These are phyloP conservation scores for Indicator indicator DNA, from an alignment of 2,113 vertebrate genomes.

Conservation along the genomic window DNA sequence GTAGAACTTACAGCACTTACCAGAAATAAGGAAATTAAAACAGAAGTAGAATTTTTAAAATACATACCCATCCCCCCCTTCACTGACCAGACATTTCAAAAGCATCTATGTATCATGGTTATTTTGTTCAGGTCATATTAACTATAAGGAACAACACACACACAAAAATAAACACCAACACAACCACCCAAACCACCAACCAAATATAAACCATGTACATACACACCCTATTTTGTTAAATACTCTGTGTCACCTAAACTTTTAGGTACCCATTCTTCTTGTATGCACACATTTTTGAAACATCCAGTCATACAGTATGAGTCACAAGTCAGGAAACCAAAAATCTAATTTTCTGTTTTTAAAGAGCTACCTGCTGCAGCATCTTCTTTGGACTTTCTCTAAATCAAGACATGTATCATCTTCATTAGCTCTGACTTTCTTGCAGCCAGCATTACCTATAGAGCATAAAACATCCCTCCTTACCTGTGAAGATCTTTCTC, in stretches of 20 bases:
- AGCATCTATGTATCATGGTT: background rate
- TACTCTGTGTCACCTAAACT: background rate
- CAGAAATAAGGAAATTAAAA: background rate
- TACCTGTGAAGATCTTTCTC: background rate
- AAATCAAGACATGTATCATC: background rate
- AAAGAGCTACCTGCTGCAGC: background rate
- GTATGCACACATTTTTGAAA: constrained; percentile 9
- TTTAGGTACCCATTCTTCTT: constrained; percentile 14
- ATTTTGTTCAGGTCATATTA: background rate
- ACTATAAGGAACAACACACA: background rate
- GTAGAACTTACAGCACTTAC: background rate
- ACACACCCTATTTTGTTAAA: background rate
- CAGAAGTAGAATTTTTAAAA: background rate
- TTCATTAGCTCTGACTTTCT: background rate
- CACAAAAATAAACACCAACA: background rate
- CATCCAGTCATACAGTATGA: background rate
- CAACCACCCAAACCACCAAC: background rate
- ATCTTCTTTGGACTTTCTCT: background rate
- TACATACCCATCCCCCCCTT: background rate
- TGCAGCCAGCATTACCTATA: background rate
- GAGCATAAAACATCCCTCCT: background rate
- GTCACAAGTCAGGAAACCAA: constrained; percentile 21
- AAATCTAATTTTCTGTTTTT: background rate
- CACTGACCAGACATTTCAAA: background rate
- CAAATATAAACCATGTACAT: background rate